Evolutionary conservation across 92 coral and sea anemone genomes (phyloP), one percentile per base, ranked within the genome.

Genomic region (Epizoanthus rinbou): DNA sequence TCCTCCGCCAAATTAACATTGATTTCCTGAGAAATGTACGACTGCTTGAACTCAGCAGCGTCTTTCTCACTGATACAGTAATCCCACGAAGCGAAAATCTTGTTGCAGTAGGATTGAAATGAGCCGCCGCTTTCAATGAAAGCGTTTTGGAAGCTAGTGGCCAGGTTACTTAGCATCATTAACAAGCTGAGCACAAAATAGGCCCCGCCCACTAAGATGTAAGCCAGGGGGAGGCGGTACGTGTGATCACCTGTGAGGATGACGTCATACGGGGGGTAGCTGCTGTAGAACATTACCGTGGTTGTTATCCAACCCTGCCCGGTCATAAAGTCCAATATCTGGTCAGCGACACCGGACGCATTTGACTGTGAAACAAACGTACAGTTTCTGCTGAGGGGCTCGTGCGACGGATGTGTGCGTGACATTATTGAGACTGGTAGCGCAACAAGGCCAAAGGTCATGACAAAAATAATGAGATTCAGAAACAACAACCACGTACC

Each of bases 251-350:
- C 98, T 4, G 85, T 89, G 17, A 91, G 91, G 39, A 90, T 87
- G 31, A 96, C 92, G 31, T 59, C 80, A 24, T 89, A 66, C 3
- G 99, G 86, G 3, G 99, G 98, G 58, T 96, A 96, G 71, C 89
- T 94, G 22, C 98, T 87, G 84, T 96, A 96, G 92, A 94, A 96
- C 95, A 96, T 86, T 41, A 96, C 79, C 11, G 99, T 96, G 24
- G 80, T 83, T 0, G 94, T 88, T 60, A 96, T 96, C 99, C 99
- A 96, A 17, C 98, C 99, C 76, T 96, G 94, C 21, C 99, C 99
- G 43, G 98, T 94, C 79, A 96, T 87, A 83, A 96, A 96, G 67
- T 96, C 93, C 47, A 96, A 58, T 17, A 91, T 66, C 72, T 64
- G 64, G 13, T 63, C 84, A 1, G 89, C 88, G 18, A 86, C 67